These are phyloP conservation scores for Hylyphantes graminicola DNA, from an alignment of 1,140 invertebrate species.

Conservation along the genomic window DNA sequence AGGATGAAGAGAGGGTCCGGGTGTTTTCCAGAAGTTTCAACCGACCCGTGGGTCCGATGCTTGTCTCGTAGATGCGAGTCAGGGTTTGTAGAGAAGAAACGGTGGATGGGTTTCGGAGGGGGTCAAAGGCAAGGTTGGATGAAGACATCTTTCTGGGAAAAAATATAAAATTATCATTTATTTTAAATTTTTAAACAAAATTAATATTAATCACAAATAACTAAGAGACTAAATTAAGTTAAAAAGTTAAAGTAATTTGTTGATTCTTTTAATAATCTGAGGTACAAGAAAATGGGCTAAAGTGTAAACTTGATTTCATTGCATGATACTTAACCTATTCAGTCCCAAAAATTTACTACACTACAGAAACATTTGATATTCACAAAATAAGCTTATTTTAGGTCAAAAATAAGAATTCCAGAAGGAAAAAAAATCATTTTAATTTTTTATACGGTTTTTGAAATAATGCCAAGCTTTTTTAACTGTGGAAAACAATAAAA, in stretches of 20 bases:
- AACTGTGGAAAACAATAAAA: too few species aligned
- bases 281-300: too few species aligned
- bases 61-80: not conserved
- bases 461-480: too few species aligned
- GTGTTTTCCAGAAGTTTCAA: conserved; percentile 37
- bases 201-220: not conserved
- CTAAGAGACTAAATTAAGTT: not conserved
- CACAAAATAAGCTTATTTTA: too few species aligned
- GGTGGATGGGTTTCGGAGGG: not conserved
- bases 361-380: too few species aligned
- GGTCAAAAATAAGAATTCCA: too few species aligned
- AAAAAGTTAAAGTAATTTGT: not conserved
- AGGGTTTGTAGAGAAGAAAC: not conserved
- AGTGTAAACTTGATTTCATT: too few species aligned
- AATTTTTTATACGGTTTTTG: too few species aligned
- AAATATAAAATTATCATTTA: not conserved
- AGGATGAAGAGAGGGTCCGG: conserved; percentile 34
- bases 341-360: too few species aligned
- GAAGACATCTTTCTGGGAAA: not conserved
- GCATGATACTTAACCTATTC: too few species aligned
- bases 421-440: too few species aligned
- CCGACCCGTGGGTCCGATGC: conserved; percentile 11
- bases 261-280: too few species aligned
- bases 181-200: not conserved
- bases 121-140: conserved; percentile 9